Evolutionary conservation across 2,113 vertebrate species (phyloP), one percentile per base, ranked within the genome.

Genomic region (Myocastor coypus): DNA sequence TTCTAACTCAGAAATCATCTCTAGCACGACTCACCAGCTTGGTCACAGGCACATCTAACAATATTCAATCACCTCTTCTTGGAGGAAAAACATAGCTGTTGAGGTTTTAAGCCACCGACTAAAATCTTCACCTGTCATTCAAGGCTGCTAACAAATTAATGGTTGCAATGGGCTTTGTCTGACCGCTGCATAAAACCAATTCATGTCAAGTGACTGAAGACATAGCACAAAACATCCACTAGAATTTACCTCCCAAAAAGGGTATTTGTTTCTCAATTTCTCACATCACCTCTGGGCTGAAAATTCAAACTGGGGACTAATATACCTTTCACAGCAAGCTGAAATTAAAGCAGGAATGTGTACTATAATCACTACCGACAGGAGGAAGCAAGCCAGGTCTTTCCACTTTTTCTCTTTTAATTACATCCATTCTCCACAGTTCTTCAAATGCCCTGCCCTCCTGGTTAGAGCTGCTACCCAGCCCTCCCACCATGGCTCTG

Each of bases 61-160:
- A 5, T 30, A 19, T 92, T 55, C 94, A 88, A 90, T 92, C 55
- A 77, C 17, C 94, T 37, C 64, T 78, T 91, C 20, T 17, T 30
- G 78, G 50, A 71, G 34, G 55, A 96, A 77, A 22, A 59, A 91
- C 61, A 59, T 6, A 32, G 3, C 57, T 57, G 7, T 34, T 64
- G 71, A 81, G 83, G 50, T 84, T 83, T 81, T 82, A 57, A 78
- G 28, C 64, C 68, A 55, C 13, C 73, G 80, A 92, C 69, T 75
- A 92, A 95, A 20, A 88, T 82, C 42, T 92, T 64, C 40, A 19
- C n/a, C 55, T 32, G 17, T 40, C 83, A 66, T 17, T 90, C 61
- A 87, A 82, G 69, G 81, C 90, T 75, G 75, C 75, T 50, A 61
- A 61, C 91, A 96, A 94, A 88, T 94, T 87, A 87, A 92, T 1